Conservation (phyloP, 2,888 invertebrate genomes). For the Cheiracanthium punctorium region DNA sequence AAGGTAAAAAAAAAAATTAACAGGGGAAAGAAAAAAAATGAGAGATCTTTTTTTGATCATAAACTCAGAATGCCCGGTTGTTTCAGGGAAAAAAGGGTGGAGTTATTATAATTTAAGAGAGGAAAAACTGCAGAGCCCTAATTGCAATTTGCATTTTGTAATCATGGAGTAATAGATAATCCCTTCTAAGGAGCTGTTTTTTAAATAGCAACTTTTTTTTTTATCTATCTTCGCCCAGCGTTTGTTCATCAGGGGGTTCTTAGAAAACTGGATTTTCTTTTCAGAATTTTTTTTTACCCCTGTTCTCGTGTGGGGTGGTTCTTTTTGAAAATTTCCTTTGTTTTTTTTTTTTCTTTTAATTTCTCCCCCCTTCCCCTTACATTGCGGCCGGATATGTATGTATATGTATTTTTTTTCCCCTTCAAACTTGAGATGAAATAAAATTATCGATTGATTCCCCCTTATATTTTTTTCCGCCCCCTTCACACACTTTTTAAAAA, state of each 20-base stretch:
- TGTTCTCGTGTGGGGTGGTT: slow-evolving; percentile 3
- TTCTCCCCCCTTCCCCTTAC: background rate
- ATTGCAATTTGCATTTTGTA: slow-evolving; percentile 70
- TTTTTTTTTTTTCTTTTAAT: background rate
- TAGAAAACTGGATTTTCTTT: slow-evolving; percentile 13
- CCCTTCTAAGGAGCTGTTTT: slow-evolving; percentile 58
- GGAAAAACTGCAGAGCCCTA: slow-evolving; percentile 45
- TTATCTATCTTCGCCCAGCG: background rate
- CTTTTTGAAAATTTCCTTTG: background rate
- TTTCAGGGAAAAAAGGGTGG: slow-evolving; percentile 41
- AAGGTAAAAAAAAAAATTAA: slow-evolving; percentile 52
- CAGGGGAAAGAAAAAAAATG: slow-evolving; percentile 25
- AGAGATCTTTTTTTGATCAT: slow-evolving; percentile 37
- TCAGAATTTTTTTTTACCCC: background rate
- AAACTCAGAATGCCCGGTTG: slow-evolving; percentile 41
- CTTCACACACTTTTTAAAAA: background rate
- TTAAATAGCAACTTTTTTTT: slow-evolving; percentile 58
- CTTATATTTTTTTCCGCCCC: background rate
- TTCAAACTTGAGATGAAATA: slow-evolving; percentile 1
- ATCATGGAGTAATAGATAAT: slow-evolving; percentile 70
- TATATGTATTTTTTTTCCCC: background rate
- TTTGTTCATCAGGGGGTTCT: slow-evolving; percentile 23
- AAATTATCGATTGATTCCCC: background rate
- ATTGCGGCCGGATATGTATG: too few species aligned
- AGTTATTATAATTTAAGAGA: slow-evolving; percentile 58